Evolutionary conservation across 2,888 invertebrate genomes (phyloP).

Genomic region (Erynnis tages): DNA sequence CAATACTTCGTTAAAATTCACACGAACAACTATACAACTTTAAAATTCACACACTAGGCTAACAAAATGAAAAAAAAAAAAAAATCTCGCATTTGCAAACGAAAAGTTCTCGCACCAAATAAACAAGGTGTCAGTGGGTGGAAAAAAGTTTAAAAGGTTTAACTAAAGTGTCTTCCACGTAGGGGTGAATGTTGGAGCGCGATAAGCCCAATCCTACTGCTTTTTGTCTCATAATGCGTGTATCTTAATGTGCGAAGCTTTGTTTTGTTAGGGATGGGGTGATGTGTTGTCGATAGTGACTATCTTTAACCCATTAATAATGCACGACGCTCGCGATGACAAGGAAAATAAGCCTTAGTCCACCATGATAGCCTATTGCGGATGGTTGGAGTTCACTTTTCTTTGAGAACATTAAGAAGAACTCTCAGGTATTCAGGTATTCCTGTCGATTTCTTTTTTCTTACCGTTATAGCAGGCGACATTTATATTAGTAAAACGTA

Average conservation of each 20-base stretch:
- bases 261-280: conserved; percentile 18
- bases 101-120: conserved; percentile 15
- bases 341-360: no score
- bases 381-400: no score
- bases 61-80: not conserved
- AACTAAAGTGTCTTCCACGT: conserved; percentile 26
- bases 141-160: conserved; percentile 23
- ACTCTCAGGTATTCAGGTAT: no score
- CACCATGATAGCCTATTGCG: no score
- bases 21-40: not conserved
- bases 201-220: conserved; percentile 65
- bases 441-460: no score
- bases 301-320: not conserved
- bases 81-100: conserved; percentile 7
- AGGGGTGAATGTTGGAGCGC: conserved; percentile 58
- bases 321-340: no score
- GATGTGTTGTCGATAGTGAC: not conserved
- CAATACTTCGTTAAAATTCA: no score
- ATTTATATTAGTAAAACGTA: no score
- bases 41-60: not conserved
- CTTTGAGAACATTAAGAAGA: no score
- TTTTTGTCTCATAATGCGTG: conserved; percentile 56
- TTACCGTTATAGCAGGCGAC: no score
- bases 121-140: conserved; percentile 23
- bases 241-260: conserved; percentile 28